Evolutionary conservation across 1,140 invertebrate species (phyloP), one percentile per base, ranked within the genome.

Genomic region (Lordiphosa stackelbergi): DNA sequence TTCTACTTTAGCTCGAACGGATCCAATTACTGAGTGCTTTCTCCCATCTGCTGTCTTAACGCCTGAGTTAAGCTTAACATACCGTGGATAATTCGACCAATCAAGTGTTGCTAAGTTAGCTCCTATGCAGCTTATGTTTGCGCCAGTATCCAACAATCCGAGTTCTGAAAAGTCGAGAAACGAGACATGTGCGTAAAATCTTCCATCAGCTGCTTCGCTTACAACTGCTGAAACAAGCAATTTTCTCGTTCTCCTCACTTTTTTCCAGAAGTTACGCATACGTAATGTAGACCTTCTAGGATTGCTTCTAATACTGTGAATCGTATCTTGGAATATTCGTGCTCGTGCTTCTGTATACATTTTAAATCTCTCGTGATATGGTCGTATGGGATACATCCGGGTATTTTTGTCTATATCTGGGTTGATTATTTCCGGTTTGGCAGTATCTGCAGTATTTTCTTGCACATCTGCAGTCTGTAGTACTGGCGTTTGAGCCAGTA

Each of bases 41-140:
- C n/a, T 19, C 3, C 52, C 58, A 47, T 61, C 58, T 5, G 49
- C 42, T 0, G 51, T 54, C 22, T 54, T 61, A 2, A 40, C 58
- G 1, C 8, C 12, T 11, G 51, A 11, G 9, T 42, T 45, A 6
- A 40, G 28, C 0, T 6, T 19, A 4, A 28, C 43, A 45, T 24
- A 45, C 8, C 53, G 38, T 3, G 48, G 4, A 37, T 31, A 59
- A 9, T 35, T 42, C 7, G 16, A 38, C 19, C 48, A 57, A 57
- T 57, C 22, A 37, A 19, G 13, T 9, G 1, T 3, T 13, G 43
- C 40, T 4, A 57, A 16, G 11, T 24, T 22, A 12, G 57, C 36
- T 8, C 57, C 57, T 16, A 53, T 16, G 12, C 51, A 54, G 19
- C 40, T 47, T 4, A 61, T 54, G 34, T 43, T 61, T 4, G 52